phyloP scores from a whole-genome alignment of 2,113 vertebrate species.

The Argyrosomus japonicus region DNA sequence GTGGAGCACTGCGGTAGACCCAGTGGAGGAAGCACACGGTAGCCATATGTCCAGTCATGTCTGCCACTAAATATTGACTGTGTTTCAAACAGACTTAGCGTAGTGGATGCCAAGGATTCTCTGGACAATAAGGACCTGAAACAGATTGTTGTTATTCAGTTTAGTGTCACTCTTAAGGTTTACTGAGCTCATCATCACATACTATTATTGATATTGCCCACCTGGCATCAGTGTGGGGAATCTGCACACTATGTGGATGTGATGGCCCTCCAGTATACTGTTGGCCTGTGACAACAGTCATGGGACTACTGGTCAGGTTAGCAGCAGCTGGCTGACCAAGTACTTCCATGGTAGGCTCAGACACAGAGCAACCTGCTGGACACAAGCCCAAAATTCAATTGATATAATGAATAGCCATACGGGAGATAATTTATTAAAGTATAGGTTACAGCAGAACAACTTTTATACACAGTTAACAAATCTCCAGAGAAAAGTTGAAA shows the following conservation, averaged over 20 bases:
- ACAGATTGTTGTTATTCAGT: conserved; percentile 53
- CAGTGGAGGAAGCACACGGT: conserved; percentile 85
- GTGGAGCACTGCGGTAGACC: conserved; percentile 78
- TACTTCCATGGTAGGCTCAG: conserved; percentile 82
- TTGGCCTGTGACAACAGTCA: conserved; percentile 84
- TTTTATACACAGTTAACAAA: conserved; percentile 20
- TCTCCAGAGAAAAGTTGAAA: not conserved
- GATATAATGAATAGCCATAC: conserved; percentile 7
- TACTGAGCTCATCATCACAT: conserved; percentile 12
- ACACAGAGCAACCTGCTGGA: conserved; percentile 82
- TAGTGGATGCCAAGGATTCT: conserved; percentile 89
- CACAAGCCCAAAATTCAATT: conserved; percentile 20
- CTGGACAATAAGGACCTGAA: conserved; percentile 88
- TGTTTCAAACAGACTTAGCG: conserved; percentile 89
- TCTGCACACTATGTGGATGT: conserved; percentile 82
- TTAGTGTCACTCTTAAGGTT: conserved; percentile 32
- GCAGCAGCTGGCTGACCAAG: conserved; percentile 84
- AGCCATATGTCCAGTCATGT: conserved; percentile 90
- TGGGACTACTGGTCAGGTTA: conserved; percentile 86
- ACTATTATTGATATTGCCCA: conserved; percentile 69
- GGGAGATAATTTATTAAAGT: not conserved
- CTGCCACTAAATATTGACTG: conserved; percentile 88
- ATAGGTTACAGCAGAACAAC: conserved; percentile 4
- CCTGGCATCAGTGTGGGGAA: conserved; percentile 90
- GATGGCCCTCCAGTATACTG: conserved; percentile 82